A percentile compares a stretch with the other conserved stretches of the same genome.
These are phyloP conservation scores for Lasioglossum oenotherae DNA, from an alignment of 2,888 invertebrate genomes.

Conservation along the genomic window DNA sequence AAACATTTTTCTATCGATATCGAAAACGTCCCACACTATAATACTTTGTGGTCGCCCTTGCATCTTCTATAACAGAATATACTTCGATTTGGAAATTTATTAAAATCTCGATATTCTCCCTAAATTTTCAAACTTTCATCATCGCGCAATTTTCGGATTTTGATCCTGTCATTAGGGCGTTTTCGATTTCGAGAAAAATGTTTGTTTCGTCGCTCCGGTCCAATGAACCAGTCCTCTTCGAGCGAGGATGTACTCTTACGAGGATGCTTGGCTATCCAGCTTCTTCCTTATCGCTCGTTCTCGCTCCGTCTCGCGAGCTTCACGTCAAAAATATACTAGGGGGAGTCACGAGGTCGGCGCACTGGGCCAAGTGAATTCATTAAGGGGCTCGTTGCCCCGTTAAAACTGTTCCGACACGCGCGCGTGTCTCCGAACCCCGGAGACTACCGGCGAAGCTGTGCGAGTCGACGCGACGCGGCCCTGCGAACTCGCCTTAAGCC, in stretches of 20 bases:
- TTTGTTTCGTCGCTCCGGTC: too few species aligned
- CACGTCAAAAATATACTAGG: constrained; percentile 25
- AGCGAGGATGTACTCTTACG: neutral
- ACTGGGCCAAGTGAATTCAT: constrained; percentile 46
- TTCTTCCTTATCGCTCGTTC: neutral
- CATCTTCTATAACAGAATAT: too few species aligned
- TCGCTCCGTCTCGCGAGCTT: neutral
- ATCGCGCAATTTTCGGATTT: too few species aligned
- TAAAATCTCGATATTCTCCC: too few species aligned
- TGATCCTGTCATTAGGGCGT: too few species aligned
- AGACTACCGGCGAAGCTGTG: neutral
- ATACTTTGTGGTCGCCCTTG: too few species aligned
- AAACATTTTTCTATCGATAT: too few species aligned
- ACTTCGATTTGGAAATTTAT: too few species aligned
- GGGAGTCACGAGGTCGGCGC: neutral
- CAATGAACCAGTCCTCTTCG: neutral
- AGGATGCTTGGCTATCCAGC: neutral
- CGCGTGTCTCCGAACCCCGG: constrained; percentile 27
- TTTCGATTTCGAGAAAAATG: too few species aligned
- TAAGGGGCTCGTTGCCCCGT: constrained; percentile 24
- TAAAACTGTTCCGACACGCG: constrained; percentile 46
- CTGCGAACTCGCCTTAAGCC: constrained; percentile 26
- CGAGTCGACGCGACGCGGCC: neutral
- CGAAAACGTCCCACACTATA: too few species aligned
- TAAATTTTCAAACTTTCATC: too few species aligned